Base-by-base conservation (phyloP, 2,797 vertebrate species). In the Amblyraja radiata region DNA sequence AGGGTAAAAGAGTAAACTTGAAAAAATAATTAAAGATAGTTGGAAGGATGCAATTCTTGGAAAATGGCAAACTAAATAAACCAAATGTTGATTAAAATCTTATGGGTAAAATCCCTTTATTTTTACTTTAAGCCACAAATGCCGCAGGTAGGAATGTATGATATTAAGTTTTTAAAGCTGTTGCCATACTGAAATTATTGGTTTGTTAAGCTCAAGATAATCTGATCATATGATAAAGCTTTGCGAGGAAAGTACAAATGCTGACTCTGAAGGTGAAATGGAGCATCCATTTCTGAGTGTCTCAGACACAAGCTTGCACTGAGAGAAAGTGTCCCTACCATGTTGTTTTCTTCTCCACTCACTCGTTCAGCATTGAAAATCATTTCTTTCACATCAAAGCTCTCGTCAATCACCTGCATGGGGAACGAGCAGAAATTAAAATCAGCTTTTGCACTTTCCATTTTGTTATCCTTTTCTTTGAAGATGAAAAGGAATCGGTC, bases 301-400 rank as follows among this genome's bases (percentile, higher is more conserved):
- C 23, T 73, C 23, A 58, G 23, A 28, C 1, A 5, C 10, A 73
- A n/a, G 23, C 71, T n/a, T 18, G 94, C 94, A 93, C 96, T 95
- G 94, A 95, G 95, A 94, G 94, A 94, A n/a, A 88, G 93, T 96
- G 93, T 96, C 98, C 98, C 1, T 97, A 99, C 98, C 97, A 98
- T 97, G 95, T 98, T 98, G 93, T 98, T 97, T 96, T 97, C 98
- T 95, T 98, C 97, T 95, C 98, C 97, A 93, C 97, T 97, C 10
- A 98, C 97, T 95, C 98, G 97, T 96, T 99, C 98, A 1, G 98
- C 97, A 96, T 96, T 97, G 97, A 96, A 97, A 96, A 97, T 95
- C 96, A 99, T 98, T 95, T 99, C 99, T 95, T 99, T 99, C 96
- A 99, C 98, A 94, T 99, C 99, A 94, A 99, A 97, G 94, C 98